A percentile compares a stretch with the other conserved stretches of the same genome.
phyloP scores from a whole-genome alignment of 2,113 vertebrate species.

The Neotragus pygmaeus region DNA sequence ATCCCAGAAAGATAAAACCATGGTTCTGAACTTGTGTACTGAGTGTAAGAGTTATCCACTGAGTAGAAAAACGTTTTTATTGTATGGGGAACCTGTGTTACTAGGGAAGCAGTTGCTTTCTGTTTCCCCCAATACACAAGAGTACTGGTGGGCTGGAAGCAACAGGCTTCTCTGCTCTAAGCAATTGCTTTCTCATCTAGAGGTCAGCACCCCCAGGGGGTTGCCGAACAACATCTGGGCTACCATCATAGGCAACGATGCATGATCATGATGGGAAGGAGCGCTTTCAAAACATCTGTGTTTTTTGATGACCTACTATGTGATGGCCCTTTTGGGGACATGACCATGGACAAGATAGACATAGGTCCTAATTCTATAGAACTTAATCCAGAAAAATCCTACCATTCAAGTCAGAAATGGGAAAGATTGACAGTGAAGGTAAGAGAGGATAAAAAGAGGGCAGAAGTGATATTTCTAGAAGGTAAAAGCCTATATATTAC shows the following conservation, averaged over 20 bases:
- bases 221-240: not conserved
- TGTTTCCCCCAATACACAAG: not conserved
- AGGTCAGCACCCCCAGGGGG: not conserved
- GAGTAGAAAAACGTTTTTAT: not conserved
- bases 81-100: not conserved
- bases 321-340: not conserved
- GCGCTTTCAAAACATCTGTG: not conserved
- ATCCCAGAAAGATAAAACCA: not conserved
- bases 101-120: not conserved
- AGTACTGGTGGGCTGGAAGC: not conserved
- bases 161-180: not conserved
- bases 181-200: not conserved
- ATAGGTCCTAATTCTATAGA: not conserved
- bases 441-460: conserved; percentile 4
- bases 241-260: not conserved
- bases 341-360: not conserved
- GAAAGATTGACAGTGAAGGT: not conserved
- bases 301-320: not conserved
- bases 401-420: not conserved
- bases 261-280: not conserved
- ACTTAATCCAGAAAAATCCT: not conserved
- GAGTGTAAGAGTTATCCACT: not conserved
- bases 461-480: not conserved
- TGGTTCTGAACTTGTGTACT: not conserved
- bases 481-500: not conserved